Evolutionary conservation across 2,888 invertebrate species (phyloP).

Genomic region (Elysia crispata): DNA sequence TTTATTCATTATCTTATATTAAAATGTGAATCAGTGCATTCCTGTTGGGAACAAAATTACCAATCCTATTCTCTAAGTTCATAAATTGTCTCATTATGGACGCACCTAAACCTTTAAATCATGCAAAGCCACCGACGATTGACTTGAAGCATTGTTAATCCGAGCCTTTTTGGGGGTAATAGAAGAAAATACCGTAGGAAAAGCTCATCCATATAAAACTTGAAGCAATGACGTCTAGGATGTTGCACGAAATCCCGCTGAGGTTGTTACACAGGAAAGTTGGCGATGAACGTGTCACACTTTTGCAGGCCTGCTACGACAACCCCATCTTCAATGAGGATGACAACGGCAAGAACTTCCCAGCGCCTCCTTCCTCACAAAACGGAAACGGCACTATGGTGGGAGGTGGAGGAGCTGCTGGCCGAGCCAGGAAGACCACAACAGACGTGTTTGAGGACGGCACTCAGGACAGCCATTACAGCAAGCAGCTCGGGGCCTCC

Average conservation of each 20-base stretch:
- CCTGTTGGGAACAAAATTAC: too few relatives aligned
- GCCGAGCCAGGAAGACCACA: conserved; percentile 49
- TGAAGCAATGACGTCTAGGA: conserved; percentile 23
- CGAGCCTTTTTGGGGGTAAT: too few relatives aligned
- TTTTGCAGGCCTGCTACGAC: conserved; percentile 73
- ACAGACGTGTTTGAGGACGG: conserved; percentile 53
- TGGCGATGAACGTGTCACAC: conserved; percentile 66
- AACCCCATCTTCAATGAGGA: conserved; percentile 68
- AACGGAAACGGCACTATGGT: conserved; percentile 50
- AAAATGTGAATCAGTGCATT: too few relatives aligned
- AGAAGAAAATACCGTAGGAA: too few relatives aligned
- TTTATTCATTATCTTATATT: too few relatives aligned
- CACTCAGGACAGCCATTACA: conserved; percentile 48
- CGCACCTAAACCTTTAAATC: too few relatives aligned
- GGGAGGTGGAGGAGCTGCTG: too few relatives aligned
- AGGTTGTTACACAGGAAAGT: conserved; percentile 55
- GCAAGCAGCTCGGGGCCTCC: conserved; percentile 35
- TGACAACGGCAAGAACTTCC: conserved; percentile 49
- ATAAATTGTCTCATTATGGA: too few relatives aligned
- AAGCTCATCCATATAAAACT: too few relatives aligned
- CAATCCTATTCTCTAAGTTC: too few relatives aligned
- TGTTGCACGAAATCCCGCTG: conserved; percentile 55
- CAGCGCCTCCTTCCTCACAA: conserved; percentile 20
- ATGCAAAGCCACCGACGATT: too few relatives aligned
- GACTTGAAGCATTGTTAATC: too few relatives aligned